These are phyloP conservation scores for Styela clava DNA, from an alignment of 23 tunicate genomes.

Conservation along the genomic window DNA sequence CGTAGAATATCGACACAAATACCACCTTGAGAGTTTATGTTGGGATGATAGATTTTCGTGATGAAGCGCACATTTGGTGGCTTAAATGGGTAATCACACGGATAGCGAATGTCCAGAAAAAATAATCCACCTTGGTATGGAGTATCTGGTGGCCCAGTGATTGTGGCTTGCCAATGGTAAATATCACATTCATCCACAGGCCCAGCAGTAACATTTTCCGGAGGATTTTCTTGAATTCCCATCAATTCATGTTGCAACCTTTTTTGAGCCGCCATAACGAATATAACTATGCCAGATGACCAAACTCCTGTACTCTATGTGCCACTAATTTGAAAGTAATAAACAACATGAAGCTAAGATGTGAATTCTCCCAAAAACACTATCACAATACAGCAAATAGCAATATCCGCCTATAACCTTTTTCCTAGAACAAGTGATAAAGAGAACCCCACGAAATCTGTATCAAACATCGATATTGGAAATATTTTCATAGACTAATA, in stretches of 20 bases:
- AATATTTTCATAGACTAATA: no score
- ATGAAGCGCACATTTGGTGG: conserved; percentile 35
- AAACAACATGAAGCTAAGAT: no score
- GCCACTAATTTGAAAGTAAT: no score
- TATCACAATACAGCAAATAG: no score
- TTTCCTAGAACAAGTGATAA: no score
- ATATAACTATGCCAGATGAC: no score
- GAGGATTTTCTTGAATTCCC: not conserved
- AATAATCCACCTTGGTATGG: conserved; percentile 31
- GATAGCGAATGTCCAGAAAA: conserved; percentile 4
- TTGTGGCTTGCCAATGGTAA: conserved; percentile 29
- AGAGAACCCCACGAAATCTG: no score
- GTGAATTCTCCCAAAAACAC: no score
- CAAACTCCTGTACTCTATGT: no score
- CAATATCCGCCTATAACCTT: no score
- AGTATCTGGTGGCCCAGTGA: conserved; percentile 30
- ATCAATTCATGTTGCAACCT: not conserved
- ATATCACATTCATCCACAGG: conserved; percentile 22
- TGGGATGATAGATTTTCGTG: conserved; percentile 43
- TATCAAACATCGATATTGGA: no score
- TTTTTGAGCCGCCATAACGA: conserved; percentile 13
- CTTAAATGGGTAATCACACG: conserved; percentile 46
- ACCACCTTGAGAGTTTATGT: conserved; percentile 19
- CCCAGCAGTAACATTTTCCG: not conserved
- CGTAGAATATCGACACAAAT: conserved; percentile 46